Conservation (phyloP, 2,888 invertebrate species). For the Uropetala carovei region DNA sequence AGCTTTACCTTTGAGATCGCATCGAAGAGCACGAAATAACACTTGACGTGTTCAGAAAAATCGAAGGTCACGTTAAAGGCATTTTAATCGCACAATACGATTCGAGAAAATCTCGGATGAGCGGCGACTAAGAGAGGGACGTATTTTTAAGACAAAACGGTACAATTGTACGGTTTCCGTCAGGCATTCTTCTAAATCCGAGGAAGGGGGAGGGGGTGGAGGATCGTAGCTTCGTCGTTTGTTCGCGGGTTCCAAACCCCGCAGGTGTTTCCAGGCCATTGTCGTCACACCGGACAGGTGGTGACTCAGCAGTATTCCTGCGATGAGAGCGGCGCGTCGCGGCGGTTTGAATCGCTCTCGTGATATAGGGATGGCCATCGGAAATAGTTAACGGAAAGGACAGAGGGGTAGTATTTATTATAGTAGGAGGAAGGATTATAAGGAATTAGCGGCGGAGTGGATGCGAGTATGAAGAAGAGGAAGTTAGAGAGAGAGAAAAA, state of each 20-base stretch:
- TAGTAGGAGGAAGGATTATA: not conserved
- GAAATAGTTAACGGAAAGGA: not conserved
- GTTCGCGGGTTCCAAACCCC: slow-evolving; percentile 6
- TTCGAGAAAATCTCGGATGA: not conserved
- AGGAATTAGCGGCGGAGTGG: not conserved
- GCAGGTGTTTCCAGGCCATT: slow-evolving; percentile 32
- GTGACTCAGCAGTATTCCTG: not conserved
- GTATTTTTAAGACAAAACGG: slow-evolving; percentile 56
- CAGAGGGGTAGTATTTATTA: not conserved
- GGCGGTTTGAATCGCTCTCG: not conserved
- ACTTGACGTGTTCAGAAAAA: not conserved
- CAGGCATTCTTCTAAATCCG: not conserved
- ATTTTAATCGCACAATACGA: not conserved
- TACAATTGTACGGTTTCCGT: slow-evolving; percentile 53
- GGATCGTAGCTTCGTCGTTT: not conserved
- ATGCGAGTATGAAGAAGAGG: no score
- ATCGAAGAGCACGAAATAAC: no score
- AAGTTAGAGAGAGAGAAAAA: no score
- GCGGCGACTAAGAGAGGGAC: not conserved
- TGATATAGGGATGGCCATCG: not conserved
- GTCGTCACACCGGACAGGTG: not conserved
- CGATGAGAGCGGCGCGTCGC: not conserved
- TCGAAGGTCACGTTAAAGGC: not conserved
- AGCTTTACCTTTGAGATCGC: no score
- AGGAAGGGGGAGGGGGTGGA: not conserved